Base-by-base conservation (phyloP, 2,797 vertebrate genomes). In the Jordanella pulchra region DNA sequence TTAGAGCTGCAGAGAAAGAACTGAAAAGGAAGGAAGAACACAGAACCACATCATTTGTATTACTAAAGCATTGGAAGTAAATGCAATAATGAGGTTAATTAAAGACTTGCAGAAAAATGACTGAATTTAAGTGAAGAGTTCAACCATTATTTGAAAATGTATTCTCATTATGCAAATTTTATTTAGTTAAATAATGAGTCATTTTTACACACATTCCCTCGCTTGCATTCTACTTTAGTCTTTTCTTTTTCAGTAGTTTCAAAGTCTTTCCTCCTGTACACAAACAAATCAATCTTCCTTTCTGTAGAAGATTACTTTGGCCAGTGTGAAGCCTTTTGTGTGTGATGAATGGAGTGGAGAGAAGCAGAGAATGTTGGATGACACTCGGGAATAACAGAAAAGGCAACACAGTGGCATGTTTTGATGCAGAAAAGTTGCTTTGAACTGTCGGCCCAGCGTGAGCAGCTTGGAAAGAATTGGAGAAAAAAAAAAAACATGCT, bases 211-310 rank as follows among this genome's bases (percentile, higher is more conserved):
- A 76, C 75, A 73, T 64, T 39, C 42, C 44, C 42, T 81, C 28
- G n/a, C 10, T 68, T 73, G 47, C 56, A 66, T 72, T 67, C 76
- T 71, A 63, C 72, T 72, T 78, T 69, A 39, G 27, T 67, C 51
- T 67, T 64, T 60, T 42, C 14, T 32, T 42, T 28, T 18, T 14
- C 65, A 65, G 48, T 7, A n/a, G 28, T 54, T 56, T 39, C 47
- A 7, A 72, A 58, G 27, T 35, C 67, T 69, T 63, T 78, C 56
- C 66, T 78, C 69, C 76, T 32, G 75, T 58, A 85, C 76, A 81
- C 83, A 87, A 90, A 87, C 87, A 89, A 85, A 91, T 90, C 86
- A 91, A 90, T 92, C 88, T 87, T 85, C 69, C 69, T 84, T 78
- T 67, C 83, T 80, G 86, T n/a, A 85, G 84, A 76, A 84, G 79